These are phyloP conservation scores for Scaptomyza parva DNA, from an alignment of 2,888 invertebrate species.

Conservation along the genomic window DNA sequence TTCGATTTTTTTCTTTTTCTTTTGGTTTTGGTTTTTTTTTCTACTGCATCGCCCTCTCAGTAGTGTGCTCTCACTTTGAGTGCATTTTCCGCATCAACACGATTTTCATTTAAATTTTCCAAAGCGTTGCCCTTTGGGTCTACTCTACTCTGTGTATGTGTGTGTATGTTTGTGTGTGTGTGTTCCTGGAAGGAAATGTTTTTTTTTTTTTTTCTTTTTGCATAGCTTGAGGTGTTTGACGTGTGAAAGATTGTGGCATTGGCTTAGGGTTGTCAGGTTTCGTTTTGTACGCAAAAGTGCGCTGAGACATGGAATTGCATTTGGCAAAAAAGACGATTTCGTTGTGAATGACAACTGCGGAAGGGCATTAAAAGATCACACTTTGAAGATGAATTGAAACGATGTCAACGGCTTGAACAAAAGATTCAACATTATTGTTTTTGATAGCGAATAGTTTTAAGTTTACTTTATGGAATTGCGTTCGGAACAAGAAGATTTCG, in stretches of 20 bases:
- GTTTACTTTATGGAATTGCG: conserved; percentile 44
- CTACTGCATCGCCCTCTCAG: conserved; percentile 3
- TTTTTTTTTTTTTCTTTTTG: conserved; percentile 28
- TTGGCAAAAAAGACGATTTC: conserved; percentile 19
- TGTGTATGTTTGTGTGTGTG: conserved; percentile 17
- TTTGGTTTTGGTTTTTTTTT: background rate
- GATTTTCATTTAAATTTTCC: conserved; percentile 74
- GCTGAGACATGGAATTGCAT: conserved; percentile 38
- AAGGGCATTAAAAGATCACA: conserved; percentile 8
- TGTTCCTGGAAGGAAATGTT: conserved; percentile 57
- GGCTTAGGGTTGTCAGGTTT: conserved; percentile 65
- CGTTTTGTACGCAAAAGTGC: conserved; percentile 24
- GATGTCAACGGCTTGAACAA: no score
- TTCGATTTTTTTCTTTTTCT: conserved; percentile 53
- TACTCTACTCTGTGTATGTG: conserved; percentile 8
- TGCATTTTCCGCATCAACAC: conserved; percentile 77
- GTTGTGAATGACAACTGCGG: conserved; percentile 9
- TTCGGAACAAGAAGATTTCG: conserved; percentile 17
- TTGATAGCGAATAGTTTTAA: no score
- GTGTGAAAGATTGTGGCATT: conserved; percentile 54
- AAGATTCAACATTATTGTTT: no score
- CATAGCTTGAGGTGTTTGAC: conserved; percentile 58
- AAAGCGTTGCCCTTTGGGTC: conserved; percentile 65
- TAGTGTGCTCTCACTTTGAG: conserved; percentile 48
- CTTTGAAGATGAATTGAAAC: background rate